phyloP scores from a whole-genome alignment of 2,888 invertebrate species.

The Pammene aurita region DNA sequence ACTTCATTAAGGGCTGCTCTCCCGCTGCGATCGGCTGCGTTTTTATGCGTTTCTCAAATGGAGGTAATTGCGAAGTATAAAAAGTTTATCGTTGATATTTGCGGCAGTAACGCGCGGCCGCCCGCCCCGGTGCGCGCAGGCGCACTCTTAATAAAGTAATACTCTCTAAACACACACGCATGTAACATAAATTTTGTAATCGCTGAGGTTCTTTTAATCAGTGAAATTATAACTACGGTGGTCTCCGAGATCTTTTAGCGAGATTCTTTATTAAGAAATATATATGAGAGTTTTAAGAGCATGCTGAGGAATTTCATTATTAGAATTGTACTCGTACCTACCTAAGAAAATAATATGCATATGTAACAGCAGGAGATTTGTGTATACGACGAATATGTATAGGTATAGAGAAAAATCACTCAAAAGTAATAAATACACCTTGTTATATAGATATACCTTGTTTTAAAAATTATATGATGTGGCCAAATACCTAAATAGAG shows the following conservation, averaged over 20 bases:
- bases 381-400: too few relatives aligned
- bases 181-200: constrained; percentile 79
- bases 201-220: constrained; percentile 75
- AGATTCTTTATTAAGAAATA: constrained; percentile 74
- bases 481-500: too few relatives aligned
- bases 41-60: constrained; percentile 74
- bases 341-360: not conserved
- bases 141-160: constrained; percentile 81
- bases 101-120: constrained; percentile 62
- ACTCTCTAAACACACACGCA: constrained; percentile 81
- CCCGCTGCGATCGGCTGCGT: constrained; percentile 65
- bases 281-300: constrained; percentile 8
- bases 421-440: too few relatives aligned
- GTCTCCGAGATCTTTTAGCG: constrained; percentile 68
- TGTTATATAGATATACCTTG: too few relatives aligned
- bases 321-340: not conserved
- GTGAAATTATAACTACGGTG: constrained; percentile 78
- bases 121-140: constrained; percentile 70
- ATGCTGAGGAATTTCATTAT: not conserved
- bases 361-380: not conserved
- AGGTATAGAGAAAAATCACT: too few relatives aligned
- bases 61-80: constrained; percentile 77
- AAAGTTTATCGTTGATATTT: constrained; percentile 71
- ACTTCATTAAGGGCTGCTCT: constrained; percentile 61
- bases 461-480: too few relatives aligned